A percentile compares a stretch with the other conserved stretches of the same genome.
Conservation (phyloP, 2,113 vertebrate species). For the Pollimyrus isidori region DNA sequence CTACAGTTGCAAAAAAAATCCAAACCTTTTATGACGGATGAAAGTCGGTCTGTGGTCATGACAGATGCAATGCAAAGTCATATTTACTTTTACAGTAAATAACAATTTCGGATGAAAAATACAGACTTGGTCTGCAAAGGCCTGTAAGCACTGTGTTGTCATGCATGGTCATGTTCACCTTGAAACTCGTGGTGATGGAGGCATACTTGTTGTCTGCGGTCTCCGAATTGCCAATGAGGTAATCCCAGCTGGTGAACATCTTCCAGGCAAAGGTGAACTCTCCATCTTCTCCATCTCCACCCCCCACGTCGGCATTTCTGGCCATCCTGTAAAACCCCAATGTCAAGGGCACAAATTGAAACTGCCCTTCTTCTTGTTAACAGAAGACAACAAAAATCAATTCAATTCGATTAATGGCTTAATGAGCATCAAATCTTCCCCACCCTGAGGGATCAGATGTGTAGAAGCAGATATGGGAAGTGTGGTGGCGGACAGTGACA, state of each 20-base stretch:
- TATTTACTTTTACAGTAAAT: neutral
- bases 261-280: constrained; percentile 95
- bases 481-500: neutral
- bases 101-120: neutral
- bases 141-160: neutral
- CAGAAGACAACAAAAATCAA: neutral
- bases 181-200: constrained; percentile 97
- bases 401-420: neutral
- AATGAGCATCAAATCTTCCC: neutral
- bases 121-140: neutral
- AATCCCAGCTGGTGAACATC: constrained; percentile 99
- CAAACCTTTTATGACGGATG: neutral
- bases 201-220: constrained; percentile 94
- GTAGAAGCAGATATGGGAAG: neutral
- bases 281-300: constrained; percentile 74
- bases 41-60: neutral
- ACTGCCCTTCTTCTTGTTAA: neutral
- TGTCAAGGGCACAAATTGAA: neutral
- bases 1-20: neutral
- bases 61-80: neutral
- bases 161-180: constrained; percentile 61
- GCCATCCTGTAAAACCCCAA: constrained; percentile 74
- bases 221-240: constrained; percentile 92
- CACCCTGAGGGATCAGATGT: neutral
- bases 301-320: constrained; percentile 80